Conservation (phyloP, 2,888 invertebrate genomes). For the Tuta absoluta region DNA sequence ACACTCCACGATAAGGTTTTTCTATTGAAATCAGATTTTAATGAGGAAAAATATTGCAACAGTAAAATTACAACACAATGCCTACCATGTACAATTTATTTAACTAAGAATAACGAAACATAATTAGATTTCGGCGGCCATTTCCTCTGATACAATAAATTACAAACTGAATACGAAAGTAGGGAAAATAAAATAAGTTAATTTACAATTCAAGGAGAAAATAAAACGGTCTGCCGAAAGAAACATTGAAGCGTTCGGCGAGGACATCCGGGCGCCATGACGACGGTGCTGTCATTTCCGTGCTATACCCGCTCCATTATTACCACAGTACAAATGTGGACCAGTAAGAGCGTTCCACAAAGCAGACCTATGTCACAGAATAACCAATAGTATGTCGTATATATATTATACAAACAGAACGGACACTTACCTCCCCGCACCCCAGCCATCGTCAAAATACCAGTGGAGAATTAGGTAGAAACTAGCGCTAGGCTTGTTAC, state of each 20-base stretch:
- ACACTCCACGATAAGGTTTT: no score
- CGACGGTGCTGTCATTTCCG: conserved; percentile 5
- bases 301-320: background rate
- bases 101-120: background rate
- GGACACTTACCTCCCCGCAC: no score
- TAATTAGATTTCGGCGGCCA: background rate
- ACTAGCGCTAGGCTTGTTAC: no score
- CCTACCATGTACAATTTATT: background rate
- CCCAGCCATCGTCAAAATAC: no score
- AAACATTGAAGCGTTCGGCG: background rate
- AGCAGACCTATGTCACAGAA: no score
- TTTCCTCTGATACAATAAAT: background rate
- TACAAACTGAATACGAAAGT: background rate
- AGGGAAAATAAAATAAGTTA: background rate
- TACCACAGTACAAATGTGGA: no score
- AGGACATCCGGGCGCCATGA: conserved; percentile 5
- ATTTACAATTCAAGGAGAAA: background rate
- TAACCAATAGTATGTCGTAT: no score
- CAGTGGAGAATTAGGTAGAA: no score
- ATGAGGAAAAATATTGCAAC: background rate
- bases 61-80: background rate
- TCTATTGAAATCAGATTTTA: no score
- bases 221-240: background rate
- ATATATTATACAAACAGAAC: no score
- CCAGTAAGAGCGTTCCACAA: no score